Evolutionary conservation across 2,888 invertebrate genomes (phyloP).

Genomic region (Stramonita haemastoma): DNA sequence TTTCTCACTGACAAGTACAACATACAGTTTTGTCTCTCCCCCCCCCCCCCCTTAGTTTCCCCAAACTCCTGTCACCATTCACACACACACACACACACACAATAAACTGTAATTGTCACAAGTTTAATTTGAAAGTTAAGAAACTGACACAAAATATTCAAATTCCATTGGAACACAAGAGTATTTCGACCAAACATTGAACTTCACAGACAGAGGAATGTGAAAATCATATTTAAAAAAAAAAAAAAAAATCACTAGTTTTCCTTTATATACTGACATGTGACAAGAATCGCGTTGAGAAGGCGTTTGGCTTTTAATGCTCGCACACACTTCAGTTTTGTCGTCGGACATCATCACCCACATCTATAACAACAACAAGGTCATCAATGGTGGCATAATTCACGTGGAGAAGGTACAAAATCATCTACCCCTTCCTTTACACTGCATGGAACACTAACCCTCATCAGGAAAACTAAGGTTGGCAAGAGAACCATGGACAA

Average conservation of each 20-base stretch:
- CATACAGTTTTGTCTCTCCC: too few relatives aligned
- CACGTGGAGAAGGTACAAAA: not conserved
- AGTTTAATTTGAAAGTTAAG: conserved; percentile 46
- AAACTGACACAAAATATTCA: conserved; percentile 55
- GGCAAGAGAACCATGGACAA: too few relatives aligned
- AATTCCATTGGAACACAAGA: conserved; percentile 51
- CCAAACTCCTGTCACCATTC: too few relatives aligned
- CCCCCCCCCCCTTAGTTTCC: too few relatives aligned
- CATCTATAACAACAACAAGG: not conserved
- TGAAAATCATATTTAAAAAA: conserved; percentile 27
- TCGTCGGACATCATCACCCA: not conserved
- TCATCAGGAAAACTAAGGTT: too few relatives aligned
- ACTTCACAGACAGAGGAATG: conserved; percentile 44
- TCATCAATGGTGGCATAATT: not conserved
- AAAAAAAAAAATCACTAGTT: not conserved
- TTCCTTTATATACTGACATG: not conserved
- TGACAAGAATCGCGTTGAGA: not conserved
- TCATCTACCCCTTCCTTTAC: not conserved
- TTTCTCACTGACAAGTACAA: too few relatives aligned
- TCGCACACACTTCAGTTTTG: not conserved
- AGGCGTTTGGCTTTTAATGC: not conserved
- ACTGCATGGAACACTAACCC: too few relatives aligned
- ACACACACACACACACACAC: not conserved
- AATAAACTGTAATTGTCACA: not conserved
- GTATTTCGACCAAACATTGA: conserved; percentile 38